Evolutionary conservation across 1,140 invertebrate species (phyloP).

Genomic region (Manduca sexta): DNA sequence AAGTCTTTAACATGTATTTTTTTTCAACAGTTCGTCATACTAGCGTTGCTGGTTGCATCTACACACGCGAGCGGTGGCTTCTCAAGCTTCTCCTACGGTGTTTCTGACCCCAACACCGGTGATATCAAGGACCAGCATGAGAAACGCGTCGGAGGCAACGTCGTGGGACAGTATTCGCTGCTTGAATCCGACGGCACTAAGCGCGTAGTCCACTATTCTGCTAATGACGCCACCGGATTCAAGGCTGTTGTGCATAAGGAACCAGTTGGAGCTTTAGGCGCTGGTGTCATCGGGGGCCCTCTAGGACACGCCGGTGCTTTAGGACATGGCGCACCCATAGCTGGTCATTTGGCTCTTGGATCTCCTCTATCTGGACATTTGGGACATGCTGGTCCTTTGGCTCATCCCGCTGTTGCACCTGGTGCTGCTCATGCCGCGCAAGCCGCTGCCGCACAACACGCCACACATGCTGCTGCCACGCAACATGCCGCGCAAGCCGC

Average conservation of each 20-base stretch:
- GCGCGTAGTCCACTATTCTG: constrained; percentile 66
- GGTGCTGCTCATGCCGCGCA: constrained; percentile 3
- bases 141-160: constrained; percentile 71
- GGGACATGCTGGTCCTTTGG: constrained; percentile 19
- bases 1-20: neutral
- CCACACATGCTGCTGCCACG: constrained; percentile 2
- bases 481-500: neutral
- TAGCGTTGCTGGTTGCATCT: constrained; percentile 34
- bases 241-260: constrained; percentile 71
- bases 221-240: constrained; percentile 64
- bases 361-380: constrained; percentile 15
- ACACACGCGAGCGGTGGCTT: constrained; percentile 34
- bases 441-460: neutral
- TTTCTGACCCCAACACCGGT: constrained; percentile 68
- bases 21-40: constrained; percentile 29
- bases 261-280: constrained; percentile 16
- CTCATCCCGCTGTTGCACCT: constrained; percentile 14
- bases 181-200: constrained; percentile 66
- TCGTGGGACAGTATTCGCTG: constrained; percentile 70
- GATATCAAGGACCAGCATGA: constrained; percentile 71
- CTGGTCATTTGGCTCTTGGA: constrained; percentile 5
- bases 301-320: constrained; percentile 2
- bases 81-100: constrained; percentile 59
- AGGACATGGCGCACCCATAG: constrained; percentile 1
- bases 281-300: constrained; percentile 1